phyloP scores from a whole-genome alignment of 2,888 invertebrate genomes.

The Ariolimax columbianus region DNA sequence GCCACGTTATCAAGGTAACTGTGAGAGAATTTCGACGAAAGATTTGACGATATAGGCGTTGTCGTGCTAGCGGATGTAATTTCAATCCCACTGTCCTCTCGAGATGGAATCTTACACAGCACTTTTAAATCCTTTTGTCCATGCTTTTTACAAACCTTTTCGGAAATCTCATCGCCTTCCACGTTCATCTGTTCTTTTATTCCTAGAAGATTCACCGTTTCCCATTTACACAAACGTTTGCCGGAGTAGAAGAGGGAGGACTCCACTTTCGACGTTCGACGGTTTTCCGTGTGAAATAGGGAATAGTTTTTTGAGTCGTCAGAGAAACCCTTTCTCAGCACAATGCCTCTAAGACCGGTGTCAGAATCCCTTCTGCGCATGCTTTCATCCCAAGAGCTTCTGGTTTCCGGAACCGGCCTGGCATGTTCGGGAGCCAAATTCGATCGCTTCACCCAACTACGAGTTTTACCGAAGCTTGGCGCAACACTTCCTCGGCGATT shows the following conservation, averaged over 20 bases:
- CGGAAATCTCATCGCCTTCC: neutral
- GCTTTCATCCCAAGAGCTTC: slow-evolving; percentile 51
- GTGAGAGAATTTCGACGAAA: neutral
- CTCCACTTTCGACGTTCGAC: slow-evolving; percentile 10
- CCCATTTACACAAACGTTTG: slow-evolving; percentile 49
- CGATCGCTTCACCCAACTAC: slow-evolving; percentile 46
- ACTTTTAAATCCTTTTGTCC: slow-evolving; percentile 6
- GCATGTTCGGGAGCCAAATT: slow-evolving; percentile 44
- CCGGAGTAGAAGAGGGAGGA: slow-evolving; percentile 27
- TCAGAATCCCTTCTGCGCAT: slow-evolving; percentile 51
- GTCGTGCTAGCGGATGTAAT: neutral
- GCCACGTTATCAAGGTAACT: slow-evolving; percentile 23
- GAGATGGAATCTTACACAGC: slow-evolving; percentile 14
- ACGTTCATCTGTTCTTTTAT: neutral
- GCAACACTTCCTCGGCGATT: slow-evolving; percentile 11
- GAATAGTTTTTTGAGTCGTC: slow-evolving; percentile 49
- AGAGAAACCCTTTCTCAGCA: slow-evolving; percentile 46
- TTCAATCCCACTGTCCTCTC: slow-evolving; percentile 37
- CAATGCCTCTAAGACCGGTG: slow-evolving; percentile 43
- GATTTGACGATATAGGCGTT: slow-evolving; percentile 1
- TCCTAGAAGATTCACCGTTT: slow-evolving; percentile 44
- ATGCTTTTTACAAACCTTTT: neutral
- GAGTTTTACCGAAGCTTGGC: slow-evolving; percentile 27
- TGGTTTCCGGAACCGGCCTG: slow-evolving; percentile 42
- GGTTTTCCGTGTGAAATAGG: slow-evolving; percentile 33